Evolutionary conservation across 2,888 invertebrate species (phyloP), one percentile per base, ranked within the genome.

Genomic region (Coelinius sp.): DNA sequence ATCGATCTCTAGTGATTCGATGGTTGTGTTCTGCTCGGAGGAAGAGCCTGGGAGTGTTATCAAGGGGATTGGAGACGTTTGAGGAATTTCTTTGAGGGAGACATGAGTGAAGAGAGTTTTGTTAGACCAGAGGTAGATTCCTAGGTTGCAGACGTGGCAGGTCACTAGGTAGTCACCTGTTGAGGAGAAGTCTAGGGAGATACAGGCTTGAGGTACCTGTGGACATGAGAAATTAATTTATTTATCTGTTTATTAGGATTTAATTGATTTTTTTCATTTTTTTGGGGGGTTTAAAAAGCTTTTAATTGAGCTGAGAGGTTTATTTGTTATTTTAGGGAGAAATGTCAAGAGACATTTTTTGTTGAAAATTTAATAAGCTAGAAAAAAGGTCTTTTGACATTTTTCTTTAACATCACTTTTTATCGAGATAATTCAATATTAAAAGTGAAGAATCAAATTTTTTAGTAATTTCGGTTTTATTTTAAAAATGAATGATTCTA

Each of bases 91-190:
- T 81, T 92, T 92, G 12, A 98, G 89, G 31, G 95, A 93, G 27
- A 97, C 90, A 83, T 94, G 94, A 66, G 93, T 91, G 86, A 95
- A 99, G 0, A 98, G 88, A 0, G 95, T 93, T 83, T 92, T 92
- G 88, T 99, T 99, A 0, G 95, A 93, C 99, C 99, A 99, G 38
- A 99, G 89, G 85, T 95, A 97, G 68, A 99, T 91, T 0, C 98
- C 98, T 20, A 97, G 88, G 82, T 95, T 93, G 75, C 95, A 94
- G 0, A 95, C 93, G 83, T 99, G 98, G 0, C 94, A 92, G 0
- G 98, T 97, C 0, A 95, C 97, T 73, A 99, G 88, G 83, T 93
- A 95, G 84, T 97, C 95, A 0, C 97, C 97, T 0, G 94, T 95
- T 0, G 97, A 96, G 0, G 98, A 98, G 91, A 99, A 94, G 62